Evolutionary conservation across 1,140 invertebrate genomes (phyloP).

Genomic region (Nomia melanderi): DNA sequence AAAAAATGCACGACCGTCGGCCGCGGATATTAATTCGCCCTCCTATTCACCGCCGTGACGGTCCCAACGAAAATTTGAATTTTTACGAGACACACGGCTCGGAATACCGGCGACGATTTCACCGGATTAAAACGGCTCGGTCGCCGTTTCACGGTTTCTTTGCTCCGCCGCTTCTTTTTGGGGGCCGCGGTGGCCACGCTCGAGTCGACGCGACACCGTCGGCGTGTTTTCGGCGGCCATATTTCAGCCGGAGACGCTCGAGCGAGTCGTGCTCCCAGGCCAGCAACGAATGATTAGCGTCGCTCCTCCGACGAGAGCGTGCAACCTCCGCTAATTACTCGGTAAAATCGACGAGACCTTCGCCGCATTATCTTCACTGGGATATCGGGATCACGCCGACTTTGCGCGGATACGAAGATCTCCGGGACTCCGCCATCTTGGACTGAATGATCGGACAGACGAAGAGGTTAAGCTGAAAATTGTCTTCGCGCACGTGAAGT

Average conservation of each 20-base stretch:
- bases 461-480: not conserved
- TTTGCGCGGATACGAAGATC: conserved; percentile 17
- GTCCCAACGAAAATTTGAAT: not conserved
- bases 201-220: conserved; percentile 25
- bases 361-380: conserved; percentile 33
- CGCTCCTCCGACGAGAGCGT: conserved; percentile 55
- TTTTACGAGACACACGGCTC: not conserved
- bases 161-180: not conserved
- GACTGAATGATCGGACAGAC: not conserved
- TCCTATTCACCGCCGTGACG: not conserved
- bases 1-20: no score
- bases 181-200: not conserved
- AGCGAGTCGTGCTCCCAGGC: conserved; percentile 15
- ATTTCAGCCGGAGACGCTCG: conserved; percentile 26
- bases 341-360: conserved; percentile 53
- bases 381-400: conserved; percentile 34
- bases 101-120: not conserved
- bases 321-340: conserved; percentile 63
- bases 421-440: conserved; percentile 9
- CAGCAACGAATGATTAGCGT: conserved; percentile 50
- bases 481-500: no score
- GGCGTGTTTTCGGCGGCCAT: conserved; percentile 29
- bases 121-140: not conserved
- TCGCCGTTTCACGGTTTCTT: conserved; percentile 1
- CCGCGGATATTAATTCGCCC: no score